These are phyloP conservation scores for Diarsia dahlii DNA, from an alignment of 2,888 invertebrate species.

Conservation along the genomic window DNA sequence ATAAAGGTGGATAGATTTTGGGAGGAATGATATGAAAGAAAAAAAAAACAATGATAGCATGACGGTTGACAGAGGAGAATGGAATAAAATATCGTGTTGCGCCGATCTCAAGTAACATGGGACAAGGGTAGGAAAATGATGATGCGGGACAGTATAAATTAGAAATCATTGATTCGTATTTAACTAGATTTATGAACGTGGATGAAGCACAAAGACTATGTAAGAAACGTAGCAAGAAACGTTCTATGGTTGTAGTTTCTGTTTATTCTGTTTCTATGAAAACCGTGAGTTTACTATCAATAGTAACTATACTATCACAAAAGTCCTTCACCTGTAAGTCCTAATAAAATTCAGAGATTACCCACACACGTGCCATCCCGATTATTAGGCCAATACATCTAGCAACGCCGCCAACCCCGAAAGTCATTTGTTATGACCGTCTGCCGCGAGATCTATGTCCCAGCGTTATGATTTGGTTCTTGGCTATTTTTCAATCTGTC, in stretches of 20 bases:
- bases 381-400: constrained; percentile 56
- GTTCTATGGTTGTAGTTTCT: not conserved
- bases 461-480: constrained; percentile 48
- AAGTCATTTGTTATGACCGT: constrained; percentile 51
- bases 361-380: constrained; percentile 34
- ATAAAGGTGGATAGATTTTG: too few species aligned
- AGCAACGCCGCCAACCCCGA: constrained; percentile 7
- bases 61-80: too few species aligned
- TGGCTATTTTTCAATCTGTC: constrained; percentile 46
- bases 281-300: too few species aligned
- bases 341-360: constrained; percentile 45
- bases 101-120: too few species aligned
- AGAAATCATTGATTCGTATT: not conserved
- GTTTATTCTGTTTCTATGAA: too few species aligned
- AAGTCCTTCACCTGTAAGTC: constrained; percentile 9
- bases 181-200: not conserved
- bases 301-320: not conserved
- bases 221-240: not conserved
- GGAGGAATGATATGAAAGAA: too few species aligned
- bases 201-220: too few species aligned
- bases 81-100: too few species aligned
- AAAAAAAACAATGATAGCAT: too few species aligned
- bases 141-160: too few species aligned
- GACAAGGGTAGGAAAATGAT: too few species aligned
- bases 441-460: constrained; percentile 35